phyloP scores from a whole-genome alignment of 2,888 invertebrate species.

The Andrena trimmerana region DNA sequence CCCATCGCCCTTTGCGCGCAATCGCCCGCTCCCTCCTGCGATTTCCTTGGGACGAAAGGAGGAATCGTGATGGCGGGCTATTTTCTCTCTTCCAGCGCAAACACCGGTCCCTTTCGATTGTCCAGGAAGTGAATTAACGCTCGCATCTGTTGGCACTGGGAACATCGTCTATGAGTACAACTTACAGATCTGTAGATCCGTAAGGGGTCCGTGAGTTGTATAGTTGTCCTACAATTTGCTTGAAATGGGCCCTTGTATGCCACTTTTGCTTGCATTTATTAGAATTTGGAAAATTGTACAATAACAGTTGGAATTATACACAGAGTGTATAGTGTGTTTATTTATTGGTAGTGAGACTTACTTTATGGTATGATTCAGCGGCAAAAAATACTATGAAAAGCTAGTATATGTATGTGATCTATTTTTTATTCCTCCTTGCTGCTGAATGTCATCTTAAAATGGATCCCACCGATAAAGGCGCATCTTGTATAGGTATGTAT shows the following conservation, averaged over 20 bases:
- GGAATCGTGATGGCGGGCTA: conserved; percentile 23
- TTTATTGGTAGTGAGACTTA: background rate
- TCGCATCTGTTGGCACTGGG: background rate
- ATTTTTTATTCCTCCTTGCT: no score
- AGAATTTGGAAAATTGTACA: background rate
- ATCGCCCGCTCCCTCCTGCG: conserved; percentile 36
- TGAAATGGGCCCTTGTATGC: background rate
- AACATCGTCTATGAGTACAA: background rate
- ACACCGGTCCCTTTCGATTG: conserved; percentile 8
- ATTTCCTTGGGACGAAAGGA: conserved; percentile 26
- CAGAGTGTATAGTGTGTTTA: background rate
- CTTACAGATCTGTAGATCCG: background rate
- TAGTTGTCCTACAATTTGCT: background rate
- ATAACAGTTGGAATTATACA: background rate
- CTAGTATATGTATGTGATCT: no score
- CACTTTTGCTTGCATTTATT: background rate
- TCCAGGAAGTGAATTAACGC: conserved; percentile 35
- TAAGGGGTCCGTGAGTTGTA: background rate
- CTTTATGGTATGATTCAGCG: background rate
- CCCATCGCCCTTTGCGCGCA: conserved; percentile 53
- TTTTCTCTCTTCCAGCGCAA: conserved; percentile 42
- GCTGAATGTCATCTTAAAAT: no score
- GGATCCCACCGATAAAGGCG: no score
- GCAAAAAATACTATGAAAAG: no score
- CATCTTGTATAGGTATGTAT: background rate